Percentiles rank a stretch among this genome's conserved stretches.
These are phyloP conservation scores for Lepisosteus oculatus DNA, from an alignment of 2,113 vertebrate genomes.

Conservation along the genomic window DNA sequence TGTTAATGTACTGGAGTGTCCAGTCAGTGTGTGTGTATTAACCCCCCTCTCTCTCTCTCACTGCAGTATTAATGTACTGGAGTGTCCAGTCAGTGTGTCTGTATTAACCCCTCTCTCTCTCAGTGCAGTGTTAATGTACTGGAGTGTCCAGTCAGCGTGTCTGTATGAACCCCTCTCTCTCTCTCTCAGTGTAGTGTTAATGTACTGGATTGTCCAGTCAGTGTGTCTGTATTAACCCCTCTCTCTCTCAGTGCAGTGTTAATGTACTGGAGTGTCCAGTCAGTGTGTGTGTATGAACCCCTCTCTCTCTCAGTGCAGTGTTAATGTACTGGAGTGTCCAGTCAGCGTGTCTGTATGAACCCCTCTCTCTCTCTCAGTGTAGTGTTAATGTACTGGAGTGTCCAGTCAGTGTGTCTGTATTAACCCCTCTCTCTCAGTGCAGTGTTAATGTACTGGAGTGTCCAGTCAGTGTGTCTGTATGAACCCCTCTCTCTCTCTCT, in stretches of 20 bases:
- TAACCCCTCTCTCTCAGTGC: constrained; percentile 26
- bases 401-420: neutral
- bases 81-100: neutral
- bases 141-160: neutral
- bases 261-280: neutral
- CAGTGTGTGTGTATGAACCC: neutral
- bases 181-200: constrained; percentile 46
- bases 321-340: constrained; percentile 48
- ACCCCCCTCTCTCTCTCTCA: constrained; percentile 10
- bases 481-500: neutral
- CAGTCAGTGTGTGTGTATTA: neutral
- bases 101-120: neutral
- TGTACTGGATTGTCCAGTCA: constrained; percentile 36
- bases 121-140: neutral
- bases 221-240: neutral
- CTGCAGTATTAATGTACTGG: constrained; percentile 57
- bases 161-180: neutral
- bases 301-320: constrained; percentile 34
- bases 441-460: constrained; percentile 52
- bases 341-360: neutral
- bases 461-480: neutral
- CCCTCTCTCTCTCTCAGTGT: neutral
- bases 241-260: neutral
- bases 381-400: neutral
- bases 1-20: neutral